Percentiles rank a stretch among this genome's conserved stretches.
Evolutionary conservation across 2,113 vertebrate species (phyloP).

Genomic region (human): DNA sequence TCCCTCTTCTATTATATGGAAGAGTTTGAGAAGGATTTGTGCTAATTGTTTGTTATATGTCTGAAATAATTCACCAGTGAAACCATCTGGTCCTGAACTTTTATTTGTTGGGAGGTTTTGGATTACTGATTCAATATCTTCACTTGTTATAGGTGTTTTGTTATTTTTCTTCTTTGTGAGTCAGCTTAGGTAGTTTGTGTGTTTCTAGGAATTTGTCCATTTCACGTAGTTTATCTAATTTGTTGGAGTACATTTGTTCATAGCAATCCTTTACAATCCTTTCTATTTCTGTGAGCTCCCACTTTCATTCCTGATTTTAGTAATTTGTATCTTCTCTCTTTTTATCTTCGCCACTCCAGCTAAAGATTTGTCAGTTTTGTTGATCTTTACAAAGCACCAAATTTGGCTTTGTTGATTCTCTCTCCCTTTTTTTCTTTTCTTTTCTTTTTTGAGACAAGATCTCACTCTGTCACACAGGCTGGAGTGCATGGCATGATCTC

Average conservation of each 20-base stretch:
- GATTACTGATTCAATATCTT: background rate
- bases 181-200: background rate
- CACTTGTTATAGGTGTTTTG: background rate
- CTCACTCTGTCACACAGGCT: no score
- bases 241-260: background rate
- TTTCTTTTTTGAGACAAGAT: no score
- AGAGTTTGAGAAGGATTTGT: background rate
- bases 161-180: background rate
- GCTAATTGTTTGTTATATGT: background rate
- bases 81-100: background rate
- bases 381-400: background rate
- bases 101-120: background rate
- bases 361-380: background rate
- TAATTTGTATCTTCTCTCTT: background rate
- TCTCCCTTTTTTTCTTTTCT: background rate
- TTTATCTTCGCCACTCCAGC: background rate
- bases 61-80: background rate
- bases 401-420: background rate
- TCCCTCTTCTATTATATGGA: background rate
- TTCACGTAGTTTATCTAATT: background rate
- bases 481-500: no score
- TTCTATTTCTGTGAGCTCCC: background rate
- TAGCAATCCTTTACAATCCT: background rate
- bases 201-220: background rate
- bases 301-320: background rate